phyloP scores from a whole-genome alignment of 2,888 invertebrate species.

The Polyommatus icarus region DNA sequence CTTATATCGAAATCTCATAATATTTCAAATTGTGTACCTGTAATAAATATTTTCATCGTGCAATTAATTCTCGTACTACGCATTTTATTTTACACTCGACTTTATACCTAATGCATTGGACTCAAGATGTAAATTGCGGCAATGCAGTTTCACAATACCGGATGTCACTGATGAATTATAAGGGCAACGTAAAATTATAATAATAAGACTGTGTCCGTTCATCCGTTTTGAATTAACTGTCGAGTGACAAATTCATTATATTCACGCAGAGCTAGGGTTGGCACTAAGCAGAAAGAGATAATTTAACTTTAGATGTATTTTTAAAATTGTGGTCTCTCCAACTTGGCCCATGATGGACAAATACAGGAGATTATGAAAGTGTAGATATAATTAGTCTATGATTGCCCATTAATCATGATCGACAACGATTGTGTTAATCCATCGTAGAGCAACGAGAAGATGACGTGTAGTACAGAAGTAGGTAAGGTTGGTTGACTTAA shows the following conservation, averaged over 20 bases:
- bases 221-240: conserved; percentile 53
- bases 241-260: conserved; percentile 62
- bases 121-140: background rate
- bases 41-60: conserved; percentile 27
- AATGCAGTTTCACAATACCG: conserved; percentile 38
- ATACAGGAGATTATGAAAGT: too few relatives aligned
- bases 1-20: background rate
- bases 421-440: too few relatives aligned
- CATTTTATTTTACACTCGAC: conserved; percentile 6
- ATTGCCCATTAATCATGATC: too few relatives aligned
- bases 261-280: conserved; percentile 57
- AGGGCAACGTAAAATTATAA: conserved; percentile 51
- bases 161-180: conserved; percentile 42
- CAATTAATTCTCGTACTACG: conserved; percentile 22
- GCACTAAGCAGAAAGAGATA: conserved; percentile 27
- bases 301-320: too few relatives aligned
- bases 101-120: background rate
- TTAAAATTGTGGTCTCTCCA: too few relatives aligned
- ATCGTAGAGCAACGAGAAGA: too few relatives aligned
- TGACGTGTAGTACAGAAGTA: too few relatives aligned
- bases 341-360: too few relatives aligned
- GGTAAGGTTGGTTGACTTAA: too few relatives aligned
- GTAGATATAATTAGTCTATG: too few relatives aligned
- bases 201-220: conserved; percentile 52
- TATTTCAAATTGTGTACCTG: conserved; percentile 20